Evolutionary conservation across 2,797 vertebrate species (phyloP).

Genomic region (Balearica regulorum): DNA sequence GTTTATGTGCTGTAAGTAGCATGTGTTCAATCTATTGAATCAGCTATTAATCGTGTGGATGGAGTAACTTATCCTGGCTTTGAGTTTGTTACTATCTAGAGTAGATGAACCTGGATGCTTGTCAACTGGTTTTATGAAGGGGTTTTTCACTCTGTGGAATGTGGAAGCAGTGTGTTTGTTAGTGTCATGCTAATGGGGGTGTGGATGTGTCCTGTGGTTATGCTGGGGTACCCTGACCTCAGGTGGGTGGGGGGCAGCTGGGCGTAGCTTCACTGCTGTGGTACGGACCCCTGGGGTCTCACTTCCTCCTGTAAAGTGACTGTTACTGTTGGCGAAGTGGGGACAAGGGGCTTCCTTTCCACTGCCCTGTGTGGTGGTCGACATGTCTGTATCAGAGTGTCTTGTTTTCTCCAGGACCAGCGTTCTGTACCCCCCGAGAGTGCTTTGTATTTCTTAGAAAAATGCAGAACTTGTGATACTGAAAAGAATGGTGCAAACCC

Average conservation of each 20-base stretch:
- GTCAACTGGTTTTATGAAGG: background rate
- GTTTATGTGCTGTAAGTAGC: conserved; percentile 59
- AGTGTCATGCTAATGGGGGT: background rate
- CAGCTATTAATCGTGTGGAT: conserved; percentile 41
- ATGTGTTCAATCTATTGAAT: conserved; percentile 40
- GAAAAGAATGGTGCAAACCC: conserved; percentile 30
- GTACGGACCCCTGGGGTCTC: background rate
- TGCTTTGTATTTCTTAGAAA: conserved; percentile 59
- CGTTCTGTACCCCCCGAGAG: conserved; percentile 29
- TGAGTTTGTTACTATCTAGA: background rate
- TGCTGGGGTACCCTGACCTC: background rate
- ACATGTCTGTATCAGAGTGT: background rate
- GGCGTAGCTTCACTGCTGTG: background rate
- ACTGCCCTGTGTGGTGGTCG: background rate
- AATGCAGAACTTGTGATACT: conserved; percentile 52
- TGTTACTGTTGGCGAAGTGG: background rate
- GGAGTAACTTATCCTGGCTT: conserved; percentile 4
- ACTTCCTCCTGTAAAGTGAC: background rate
- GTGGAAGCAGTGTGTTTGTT: background rate
- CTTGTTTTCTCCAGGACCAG: conserved; percentile 8
- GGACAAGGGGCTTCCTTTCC: background rate
- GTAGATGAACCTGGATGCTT: conserved; percentile 9
- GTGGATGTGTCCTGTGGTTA: fast-evolving
- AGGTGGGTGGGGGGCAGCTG: background rate
- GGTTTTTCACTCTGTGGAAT: background rate